Evolutionary conservation across 2,888 invertebrate genomes (phyloP), one percentile per base, ranked within the genome.

Genomic region (Bembecia ichneumoniformis): DNA sequence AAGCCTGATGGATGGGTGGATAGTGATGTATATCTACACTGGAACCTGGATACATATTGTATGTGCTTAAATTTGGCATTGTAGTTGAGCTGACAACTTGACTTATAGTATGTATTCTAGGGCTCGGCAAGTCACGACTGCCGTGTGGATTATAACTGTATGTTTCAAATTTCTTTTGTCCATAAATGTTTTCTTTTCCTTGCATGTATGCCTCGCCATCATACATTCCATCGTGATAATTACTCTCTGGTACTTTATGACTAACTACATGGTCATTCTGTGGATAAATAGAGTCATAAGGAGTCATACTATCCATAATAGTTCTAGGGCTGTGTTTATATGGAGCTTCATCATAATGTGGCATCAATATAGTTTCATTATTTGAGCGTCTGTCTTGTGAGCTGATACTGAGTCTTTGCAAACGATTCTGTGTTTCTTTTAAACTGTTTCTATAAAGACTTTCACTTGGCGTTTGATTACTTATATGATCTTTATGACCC

Each of bases 41-140:
- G 48, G 75, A 55, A 51, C 65, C 66, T 47, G 71, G 57, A 63
- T 82, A 84, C 54, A 75, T 63, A 60, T 71, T 82, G 56, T 79
- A 83, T 55, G 71, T 75, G 62, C 81, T 82, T 61, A 87, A 70
- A 69, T 87, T 87, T 58, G 87, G 87, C 87, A 87, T 87, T 56
- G 86, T 87, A 55, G 77, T 82, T 50, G 87, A 86, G 62, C 80
- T 80, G 45, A 87, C 87, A 50, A 82, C 81, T 63, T 86, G 86
- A 60, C 84, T 84, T 47, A 86, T 79, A 54, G 86, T 83, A 53
- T 81, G 83, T 47, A 86, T 64, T 66, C 82, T 74, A 50, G 84
- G 74, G 59, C 71, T 81, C 51, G 74, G 66, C 52, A 79, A 54
- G 56, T 83, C 78, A 57, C 76, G 68, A 55, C 66, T 74, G 36